Base-by-base conservation (phyloP, 2,113 vertebrate genomes). In the Lanius collurio region DNA sequence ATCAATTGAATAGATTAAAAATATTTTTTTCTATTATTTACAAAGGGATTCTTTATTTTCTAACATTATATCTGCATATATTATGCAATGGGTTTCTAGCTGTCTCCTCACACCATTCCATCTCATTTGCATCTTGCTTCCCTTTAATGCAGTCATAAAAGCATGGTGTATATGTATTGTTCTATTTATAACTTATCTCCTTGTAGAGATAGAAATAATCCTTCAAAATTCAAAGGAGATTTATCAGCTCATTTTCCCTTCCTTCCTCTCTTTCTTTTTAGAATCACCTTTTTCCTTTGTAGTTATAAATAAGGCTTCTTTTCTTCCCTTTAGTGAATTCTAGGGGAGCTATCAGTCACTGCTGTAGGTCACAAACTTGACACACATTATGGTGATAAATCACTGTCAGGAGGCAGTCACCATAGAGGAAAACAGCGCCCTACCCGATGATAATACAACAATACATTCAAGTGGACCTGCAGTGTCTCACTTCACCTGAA, bases 321-420 rank as follows among this genome's bases (percentile, higher is more conserved):
- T 71, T 91, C 69, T 81, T 82, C n/a, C 44, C 46, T 83, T 93
- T 91, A 93, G 74, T 88, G 70, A 87, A 60, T 81, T 85, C 44
- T 70, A 49, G 85, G 49, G 41, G 92, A 75, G 55, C 87, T 93
- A 88, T 94, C 91, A 91, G 92, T 95, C 97, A 86, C 84, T 89
- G 70, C 53, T 95, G 79, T 50, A 82, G 77, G 78, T 83, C 91
- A 94, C 69, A 94, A 95, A 89, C 76, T 49, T 93, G 53, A 80
- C 87, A 69, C 55, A 59, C 81, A 44, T 82, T 79, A 41, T 7
- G 2, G 80, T 65, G 87, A 96, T 97, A 95, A 95, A 96, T 96
- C 94, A 89, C 46, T 88, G 76, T 91, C 74, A 63, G 49, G 24
- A 88, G 35, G 30, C 62, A 89, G 39, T 33, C 91, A 91, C 86